Percentiles rank a stretch among this genome's conserved stretches.
Conservation (phyloP, 2,797 vertebrate species). For the Fundulus diaphanus region DNA sequence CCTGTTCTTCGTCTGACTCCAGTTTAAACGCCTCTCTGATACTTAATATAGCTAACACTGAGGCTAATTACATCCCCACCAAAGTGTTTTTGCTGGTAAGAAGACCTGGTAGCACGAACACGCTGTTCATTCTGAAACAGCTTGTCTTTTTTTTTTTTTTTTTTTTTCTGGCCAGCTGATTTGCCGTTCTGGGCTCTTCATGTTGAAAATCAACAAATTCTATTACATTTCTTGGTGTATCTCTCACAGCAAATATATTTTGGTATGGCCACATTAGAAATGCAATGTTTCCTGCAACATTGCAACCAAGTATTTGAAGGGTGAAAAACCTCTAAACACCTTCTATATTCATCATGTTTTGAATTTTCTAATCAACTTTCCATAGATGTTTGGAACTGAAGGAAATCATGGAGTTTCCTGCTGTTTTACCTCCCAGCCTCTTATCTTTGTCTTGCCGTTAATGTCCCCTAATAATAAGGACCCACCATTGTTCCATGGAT, state of each 20-base stretch:
- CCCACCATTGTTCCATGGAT: conserved; percentile 60
- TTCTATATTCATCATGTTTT: conserved; percentile 23
- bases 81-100: not conserved
- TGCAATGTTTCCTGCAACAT: not conserved
- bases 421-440: conserved; percentile 48
- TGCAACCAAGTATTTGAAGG: not conserved
- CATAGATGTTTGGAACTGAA: conserved; percentile 48
- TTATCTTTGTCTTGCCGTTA: conserved; percentile 62
- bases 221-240: not conserved
- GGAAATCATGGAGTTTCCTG: conserved; percentile 63
- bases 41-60: not conserved
- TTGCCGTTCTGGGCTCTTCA: not conserved
- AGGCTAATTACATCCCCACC: not conserved
- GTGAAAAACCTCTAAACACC: not conserved
- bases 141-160: not conserved
- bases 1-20: not conserved
- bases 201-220: not conserved
- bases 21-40: not conserved
- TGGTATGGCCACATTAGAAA: not conserved
- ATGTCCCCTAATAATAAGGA: conserved; percentile 67
- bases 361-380: conserved; percentile 45
- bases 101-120: not conserved
- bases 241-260: not conserved
- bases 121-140: not conserved
- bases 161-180: not conserved